phyloP scores from a whole-genome alignment of 2,797 vertebrate genomes.

The Adrianichthys oophorus region DNA sequence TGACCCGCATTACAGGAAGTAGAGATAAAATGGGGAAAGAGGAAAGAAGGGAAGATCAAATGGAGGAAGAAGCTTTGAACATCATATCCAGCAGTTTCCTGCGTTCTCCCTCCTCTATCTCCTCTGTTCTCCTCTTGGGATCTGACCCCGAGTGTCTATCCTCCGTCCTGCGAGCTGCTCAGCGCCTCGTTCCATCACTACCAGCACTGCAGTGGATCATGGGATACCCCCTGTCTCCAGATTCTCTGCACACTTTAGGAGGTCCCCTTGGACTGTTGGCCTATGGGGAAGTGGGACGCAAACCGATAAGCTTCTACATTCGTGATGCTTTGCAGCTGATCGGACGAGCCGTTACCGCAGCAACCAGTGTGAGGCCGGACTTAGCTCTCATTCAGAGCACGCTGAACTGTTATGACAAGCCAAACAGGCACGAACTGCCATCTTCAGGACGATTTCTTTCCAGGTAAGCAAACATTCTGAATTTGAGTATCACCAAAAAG shows the following conservation, averaged over 20 bases:
- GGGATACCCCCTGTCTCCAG: constrained; percentile 83
- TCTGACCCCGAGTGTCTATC: constrained; percentile 78
- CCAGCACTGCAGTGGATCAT: constrained; percentile 88
- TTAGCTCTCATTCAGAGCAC: constrained; percentile 74
- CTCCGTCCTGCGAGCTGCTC: constrained; percentile 75
- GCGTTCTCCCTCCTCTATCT: constrained; percentile 73
- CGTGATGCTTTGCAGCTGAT: constrained; percentile 85
- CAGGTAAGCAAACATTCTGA: constrained; percentile 68
- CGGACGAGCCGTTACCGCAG: constrained; percentile 75
- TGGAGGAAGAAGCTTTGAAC: constrained; percentile 66
- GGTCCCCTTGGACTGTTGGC: constrained; percentile 88
- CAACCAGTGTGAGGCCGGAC: constrained; percentile 75
- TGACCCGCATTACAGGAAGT: constrained; percentile 65
- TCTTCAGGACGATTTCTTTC: constrained; percentile 83
- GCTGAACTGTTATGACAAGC: constrained; percentile 80
- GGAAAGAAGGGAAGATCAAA: constrained; percentile 65
- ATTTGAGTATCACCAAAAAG: no score
- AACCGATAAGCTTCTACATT: constrained; percentile 86
- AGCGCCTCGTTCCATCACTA: constrained; percentile 64
- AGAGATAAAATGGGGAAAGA: constrained; percentile 51
- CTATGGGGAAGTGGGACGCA: constrained; percentile 84
- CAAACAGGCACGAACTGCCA: constrained; percentile 45
- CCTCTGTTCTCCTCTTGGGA: constrained; percentile 83
- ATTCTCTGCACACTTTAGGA: constrained; percentile 83
- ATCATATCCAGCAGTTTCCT: constrained; percentile 78